Evolutionary conservation across 2,797 vertebrate genomes (phyloP), one percentile per base, ranked within the genome.

Genomic region (Enteromius fasciolatus): DNA sequence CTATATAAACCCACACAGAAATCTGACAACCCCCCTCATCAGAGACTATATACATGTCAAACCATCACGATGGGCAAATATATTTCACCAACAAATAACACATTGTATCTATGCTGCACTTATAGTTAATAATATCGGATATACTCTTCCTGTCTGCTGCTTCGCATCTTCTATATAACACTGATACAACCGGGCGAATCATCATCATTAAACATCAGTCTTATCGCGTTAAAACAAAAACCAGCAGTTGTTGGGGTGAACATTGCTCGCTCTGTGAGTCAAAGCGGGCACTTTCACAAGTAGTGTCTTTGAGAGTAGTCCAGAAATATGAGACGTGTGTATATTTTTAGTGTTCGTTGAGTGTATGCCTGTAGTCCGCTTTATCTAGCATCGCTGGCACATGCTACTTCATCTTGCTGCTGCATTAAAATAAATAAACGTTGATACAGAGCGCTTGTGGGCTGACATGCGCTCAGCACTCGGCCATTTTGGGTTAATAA

Each of bases 401-500:
- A 66, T 25, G 20, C 67, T 52, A 59, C 74, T 77, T 78, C 81
- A 78, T 83, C 81, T 82, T 82, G 59, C 61, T 74, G 76, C 84
- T 17, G 54, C 69, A 76, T 82, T 78, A 85, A 82, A 82, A 82
- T 79, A 85, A 85, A 85, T 79, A 85, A 78, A 85, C 69, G 17
- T 70, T 68, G 75, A 82, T 83, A 67, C 44, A 76, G 64, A 75
- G 82, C 17, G 44, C 78, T 78, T 80, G 82, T 78, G 74, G 73
- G 39, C 79, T 74, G 48, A 74, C 74, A 77, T 86, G 63, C 28
- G 72, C 44, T 81, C 78, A 57, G 76, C 64, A 57, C 82, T 80
- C 78, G 36, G 64, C 79, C 77, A 63, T 83, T 86, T 80, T 80
- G 74, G 64, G 23, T 78, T 84, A 87, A 85, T 87, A 82, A 86